Percentiles rank a stretch among this genome's conserved stretches.
phyloP scores from a whole-genome alignment of 2,888 invertebrate species.

The Erebia ligea region DNA sequence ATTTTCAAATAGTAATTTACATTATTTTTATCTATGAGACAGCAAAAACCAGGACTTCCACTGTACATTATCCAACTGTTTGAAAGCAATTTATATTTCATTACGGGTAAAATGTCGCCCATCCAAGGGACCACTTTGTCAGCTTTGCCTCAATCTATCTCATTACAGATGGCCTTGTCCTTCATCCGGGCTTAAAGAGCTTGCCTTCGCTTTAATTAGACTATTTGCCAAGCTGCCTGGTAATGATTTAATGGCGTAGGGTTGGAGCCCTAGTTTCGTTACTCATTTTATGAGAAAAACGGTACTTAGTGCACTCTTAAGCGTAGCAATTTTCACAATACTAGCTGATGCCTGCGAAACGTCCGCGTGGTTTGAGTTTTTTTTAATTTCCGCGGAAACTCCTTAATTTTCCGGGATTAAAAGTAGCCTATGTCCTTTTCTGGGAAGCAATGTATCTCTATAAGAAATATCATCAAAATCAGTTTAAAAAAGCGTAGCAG shows the following conservation, averaged over 20 bases:
- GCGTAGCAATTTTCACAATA: too few species aligned
- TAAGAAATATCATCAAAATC: too few species aligned
- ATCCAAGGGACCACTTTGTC: slow-evolving; percentile 34
- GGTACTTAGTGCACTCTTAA: not conserved
- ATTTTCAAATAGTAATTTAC: too few species aligned
- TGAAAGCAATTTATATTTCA: slow-evolving; percentile 28
- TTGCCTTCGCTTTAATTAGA: slow-evolving; percentile 28
- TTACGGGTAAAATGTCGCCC: slow-evolving; percentile 27
- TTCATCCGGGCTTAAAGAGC: slow-evolving; percentile 25
- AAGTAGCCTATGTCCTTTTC: too few species aligned
- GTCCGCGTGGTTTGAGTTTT: too few species aligned
- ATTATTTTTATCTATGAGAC: not conserved
- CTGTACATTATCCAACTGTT: slow-evolving; percentile 5
- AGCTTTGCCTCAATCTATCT: slow-evolving; percentile 33
- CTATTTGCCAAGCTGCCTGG: slow-evolving; percentile 21
- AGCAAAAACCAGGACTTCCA: not conserved
- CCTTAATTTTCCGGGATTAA: too few species aligned
- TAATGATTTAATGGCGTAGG: slow-evolving; percentile 5
- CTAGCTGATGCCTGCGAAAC: not conserved
- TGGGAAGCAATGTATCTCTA: too few species aligned
- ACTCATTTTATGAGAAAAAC: not conserved
- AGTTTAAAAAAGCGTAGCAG: too few species aligned
- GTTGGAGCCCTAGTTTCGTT: not conserved
- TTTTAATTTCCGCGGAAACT: too few species aligned
- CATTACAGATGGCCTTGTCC: slow-evolving; percentile 33